Conservation (phyloP, 2,888 invertebrate species). For the Pterostichus madidus region DNA sequence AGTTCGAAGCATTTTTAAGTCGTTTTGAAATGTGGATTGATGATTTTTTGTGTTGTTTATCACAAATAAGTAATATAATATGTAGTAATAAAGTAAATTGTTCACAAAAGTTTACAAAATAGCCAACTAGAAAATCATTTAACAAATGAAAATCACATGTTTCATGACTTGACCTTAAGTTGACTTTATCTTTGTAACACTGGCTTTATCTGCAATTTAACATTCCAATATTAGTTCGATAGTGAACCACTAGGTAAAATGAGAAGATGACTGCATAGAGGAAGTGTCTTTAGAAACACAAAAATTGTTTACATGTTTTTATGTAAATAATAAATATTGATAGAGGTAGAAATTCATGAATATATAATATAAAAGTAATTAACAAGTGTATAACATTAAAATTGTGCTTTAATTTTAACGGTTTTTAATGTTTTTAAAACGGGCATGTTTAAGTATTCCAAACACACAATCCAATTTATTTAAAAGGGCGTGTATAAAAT, state of each 20-base stretch:
- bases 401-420: constrained; percentile 25
- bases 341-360: constrained; percentile 23
- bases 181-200: constrained; percentile 51
- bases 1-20: constrained; percentile 41
- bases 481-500: constrained; percentile 63
- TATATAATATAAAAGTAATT: constrained; percentile 37
- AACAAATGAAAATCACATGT: constrained; percentile 32
- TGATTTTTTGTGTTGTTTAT: constrained; percentile 3
- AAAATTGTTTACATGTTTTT: constrained; percentile 66
- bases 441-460: constrained; percentile 65
- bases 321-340: constrained; percentile 63
- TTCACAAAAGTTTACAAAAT: background rate
- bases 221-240: constrained; percentile 63
- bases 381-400: constrained; percentile 41
- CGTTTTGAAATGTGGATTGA: constrained; percentile 8
- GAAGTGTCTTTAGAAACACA: constrained; percentile 55
- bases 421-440: constrained; percentile 55
- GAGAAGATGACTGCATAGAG: constrained; percentile 61
- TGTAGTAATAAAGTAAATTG: background rate
- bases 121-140: constrained; percentile 2
- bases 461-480: constrained; percentile 63
- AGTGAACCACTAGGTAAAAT: constrained; percentile 54
- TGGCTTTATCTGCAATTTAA: constrained; percentile 54
- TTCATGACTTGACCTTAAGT: constrained; percentile 37
- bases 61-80: constrained; percentile 13